These are phyloP conservation scores for Mesocentrotus franciscanus DNA, from an alignment of 53 echinoderm and acorn worm genomes.

Conservation along the genomic window DNA sequence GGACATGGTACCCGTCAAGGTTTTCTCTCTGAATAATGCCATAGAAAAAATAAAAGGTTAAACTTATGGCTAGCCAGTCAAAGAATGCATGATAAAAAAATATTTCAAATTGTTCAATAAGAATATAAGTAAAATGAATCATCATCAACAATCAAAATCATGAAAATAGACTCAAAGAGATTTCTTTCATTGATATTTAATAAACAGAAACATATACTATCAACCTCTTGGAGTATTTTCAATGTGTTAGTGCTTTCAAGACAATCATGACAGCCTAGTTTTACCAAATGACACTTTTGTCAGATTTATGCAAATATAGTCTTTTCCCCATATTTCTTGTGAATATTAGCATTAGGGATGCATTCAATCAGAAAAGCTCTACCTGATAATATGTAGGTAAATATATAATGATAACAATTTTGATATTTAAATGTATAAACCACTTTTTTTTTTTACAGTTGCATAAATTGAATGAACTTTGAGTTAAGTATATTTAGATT, in stretches of 20 bases:
- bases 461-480: too few species aligned
- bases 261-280: background rate
- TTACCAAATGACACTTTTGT: background rate
- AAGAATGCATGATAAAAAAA: background rate
- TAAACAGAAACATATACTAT: background rate
- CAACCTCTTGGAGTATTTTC: background rate
- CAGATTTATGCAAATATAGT: too few species aligned
- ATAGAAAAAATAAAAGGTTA: background rate
- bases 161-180: background rate
- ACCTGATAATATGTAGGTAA: too few species aligned
- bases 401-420: too few species aligned
- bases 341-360: background rate
- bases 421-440: too few species aligned
- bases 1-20: too few species aligned
- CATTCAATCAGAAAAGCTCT: background rate
- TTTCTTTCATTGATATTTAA: background rate
- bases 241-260: background rate
- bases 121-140: background rate
- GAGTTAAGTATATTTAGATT: too few species aligned
- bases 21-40: background rate
- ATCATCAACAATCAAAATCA: background rate
- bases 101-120: background rate
- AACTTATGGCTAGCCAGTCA: background rate
- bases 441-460: too few species aligned
- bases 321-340: background rate